Base-by-base conservation (phyloP, 2,888 invertebrate species). In the Pseudococcus jackbeardsleyi region DNA sequence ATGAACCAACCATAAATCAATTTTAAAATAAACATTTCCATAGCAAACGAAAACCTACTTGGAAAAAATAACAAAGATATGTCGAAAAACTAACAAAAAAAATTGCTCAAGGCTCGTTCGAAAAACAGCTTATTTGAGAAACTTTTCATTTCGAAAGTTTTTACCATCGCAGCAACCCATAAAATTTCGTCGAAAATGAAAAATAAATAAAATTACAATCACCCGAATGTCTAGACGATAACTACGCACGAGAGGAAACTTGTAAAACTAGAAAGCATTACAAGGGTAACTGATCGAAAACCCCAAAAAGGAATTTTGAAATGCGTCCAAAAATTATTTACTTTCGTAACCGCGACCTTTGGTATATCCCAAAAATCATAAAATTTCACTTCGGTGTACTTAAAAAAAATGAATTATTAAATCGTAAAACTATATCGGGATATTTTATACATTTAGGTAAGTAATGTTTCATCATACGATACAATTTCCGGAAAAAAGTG, bases 181-280 rank as follows among this genome's bases (percentile, higher is more conserved):
- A 64, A 64, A 64, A 64, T 64, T 64, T 64, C 22, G 33, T 82
- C 19, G 79, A 82, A 82, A 82, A 82, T 77, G 39, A 33, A 82
- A 82, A 82, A 82, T 42, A 46, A 82, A 82, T 42, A 82, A 33
- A 42, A 64, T 64, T 64, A 64, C 64, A 22, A 82, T 33, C 26
- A 82, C 46, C 79, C 46, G 33, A 46, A 19, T 46, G 79, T 82
- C 79, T 82, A 82, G 79, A 82, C 79, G 46, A 33, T 77, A 82
- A 46, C 26, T 19, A 42, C 79, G 19, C 42, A 42, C 6, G 42
- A 42, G 42, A 42, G 0, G 22, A 9, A 64, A 19, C 64, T 64
- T 64, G 64, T 64, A 64, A 82, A 46, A 82, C 79, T 17, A 19
- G 46, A 82, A 46, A 22, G 11, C 19, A n/a, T 12, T 17, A 19